phyloP scores from a whole-genome alignment of 2,797 vertebrate species.

The Lophius americanus region DNA sequence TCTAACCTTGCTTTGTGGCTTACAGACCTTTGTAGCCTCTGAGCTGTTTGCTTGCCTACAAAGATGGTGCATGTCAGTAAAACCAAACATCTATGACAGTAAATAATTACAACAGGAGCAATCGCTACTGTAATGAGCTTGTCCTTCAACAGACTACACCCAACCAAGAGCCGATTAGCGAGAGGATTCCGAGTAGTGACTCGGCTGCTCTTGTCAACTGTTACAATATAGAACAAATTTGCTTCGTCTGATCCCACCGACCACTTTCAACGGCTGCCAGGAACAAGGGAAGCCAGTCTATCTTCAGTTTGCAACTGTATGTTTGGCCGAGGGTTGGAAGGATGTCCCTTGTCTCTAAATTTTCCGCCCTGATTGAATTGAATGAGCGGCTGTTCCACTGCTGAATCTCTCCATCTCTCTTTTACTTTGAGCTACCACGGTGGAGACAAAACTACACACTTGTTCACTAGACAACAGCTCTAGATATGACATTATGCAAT shows the following conservation, averaged over 20 bases:
- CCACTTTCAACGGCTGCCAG: slow-evolving; percentile 84
- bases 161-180: slow-evolving; percentile 66
- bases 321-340: slow-evolving; percentile 48
- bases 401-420: slow-evolving; percentile 75
- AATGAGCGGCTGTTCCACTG: slow-evolving; percentile 83
- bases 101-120: slow-evolving; percentile 52
- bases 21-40: slow-evolving; percentile 17
- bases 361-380: slow-evolving; percentile 99
- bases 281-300: slow-evolving; percentile 75
- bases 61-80: slow-evolving; percentile 37
- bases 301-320: slow-evolving; percentile 49
- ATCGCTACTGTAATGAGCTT: slow-evolving; percentile 77
- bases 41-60: slow-evolving; percentile 29
- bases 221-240: slow-evolving; percentile 77
- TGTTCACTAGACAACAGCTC: slow-evolving; percentile 9
- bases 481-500: slow-evolving; percentile 68
- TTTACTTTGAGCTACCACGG: slow-evolving; percentile 41
- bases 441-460: slow-evolving; percentile 43
- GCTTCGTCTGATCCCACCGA: slow-evolving; percentile 71
- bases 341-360: slow-evolving; percentile 89
- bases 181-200: slow-evolving; percentile 78
- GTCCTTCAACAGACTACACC: slow-evolving; percentile 72
- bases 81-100: slow-evolving; percentile 38
- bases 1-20: slow-evolving; percentile 16
- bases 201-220: slow-evolving; percentile 76